Evolutionary conservation across 1,140 invertebrate species (phyloP), one percentile per base, ranked within the genome.

Genomic region (Penaeus vannamei): DNA sequence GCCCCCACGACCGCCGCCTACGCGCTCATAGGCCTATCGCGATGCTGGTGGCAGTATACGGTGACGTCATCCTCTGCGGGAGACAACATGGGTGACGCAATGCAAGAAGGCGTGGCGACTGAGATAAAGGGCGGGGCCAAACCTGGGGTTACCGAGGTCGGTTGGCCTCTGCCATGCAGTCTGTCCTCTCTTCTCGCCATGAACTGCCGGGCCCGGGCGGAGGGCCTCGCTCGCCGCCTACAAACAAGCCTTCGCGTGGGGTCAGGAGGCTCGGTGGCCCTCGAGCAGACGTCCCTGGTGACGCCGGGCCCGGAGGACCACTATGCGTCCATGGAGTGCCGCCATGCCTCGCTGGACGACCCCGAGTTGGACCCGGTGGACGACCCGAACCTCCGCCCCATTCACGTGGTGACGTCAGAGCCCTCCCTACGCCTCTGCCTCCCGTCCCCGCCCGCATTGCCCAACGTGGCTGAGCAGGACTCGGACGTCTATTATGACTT

Each of bases 131-230:
- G 89, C 88, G 88, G 88, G 84, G 46, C 82, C 32, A 69, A 32
- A 64, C 66, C 87, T 36, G 82, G 85, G 72, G 87, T 89, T 22
- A 86, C 86, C 14, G 87, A 84, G 32, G 80, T 87, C 72, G 85
- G 87, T 66, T 91, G 91, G 84, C 85, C 91, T 23, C 79, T 91
- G 32, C 91, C 93, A 22, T 95, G 94, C 84, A 93, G 94, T 86
- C 92, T 95, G 23, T 93, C 93, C 84, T 94, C 94, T 0, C 92
- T 95, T 14, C 93, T 95, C 59, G 93, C 94, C 20, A 95, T 95
- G 94, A 96, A 95, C 92, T 97, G 96, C 92, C 94, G 96, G 72
- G 95, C 95, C 59, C 94, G 96, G 84, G 96, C 96, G 26, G 96
- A 96, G 92, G 95, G 96, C 66, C 96, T 97, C 92, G 96, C 96